Evolutionary conservation across 2,888 invertebrate species (phyloP), one percentile per base, ranked within the genome.

Genomic region (Hedya salicella): DNA sequence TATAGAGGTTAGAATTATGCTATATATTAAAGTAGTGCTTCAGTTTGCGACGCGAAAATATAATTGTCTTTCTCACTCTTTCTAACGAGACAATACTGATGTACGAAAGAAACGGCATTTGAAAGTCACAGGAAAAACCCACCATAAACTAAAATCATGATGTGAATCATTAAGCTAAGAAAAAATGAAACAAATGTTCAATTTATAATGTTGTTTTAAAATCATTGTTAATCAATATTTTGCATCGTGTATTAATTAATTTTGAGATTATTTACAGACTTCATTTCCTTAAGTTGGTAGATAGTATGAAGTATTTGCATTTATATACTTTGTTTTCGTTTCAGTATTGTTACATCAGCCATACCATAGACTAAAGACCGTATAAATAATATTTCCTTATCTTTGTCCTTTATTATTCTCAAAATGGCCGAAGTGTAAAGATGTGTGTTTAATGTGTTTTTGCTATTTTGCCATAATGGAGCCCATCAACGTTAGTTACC

Each of bases 391-490:
- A 52, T 59, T 65, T 59, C 59, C 64, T 65, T 65, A 59, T 54
- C 64, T 65, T 59, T 65, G 57, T 17, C 64, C 52, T 60, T 65
- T 65, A 77, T 75, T 81, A 84, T 83, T 78, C 74, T 79, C 91
- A 91, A 92, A 90, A 92, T 92, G 91, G 91, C 91, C 84, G 91
- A 89, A 88, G 80, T 87, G 78, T 92, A 88, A 88, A 87, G 88
- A 91, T 89, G 91, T 90, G 84, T 87, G 78, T 80, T 61, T 70
- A 64, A 66, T 54, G 52, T 69, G 59, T 61, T 82, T 76, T 77
- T 78, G 76, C 70, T 78, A 80, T 81, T 82, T 83, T 75, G 79
- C 78, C 81, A 92, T 78, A 89, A 92, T 92, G 91, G 91, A 91
- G 91, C 85, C 78, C 75, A 77, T 78, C 73, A 88, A 82, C 80